Conservation (phyloP, 2,113 vertebrate species). For the Colossoma macropomum region DNA sequence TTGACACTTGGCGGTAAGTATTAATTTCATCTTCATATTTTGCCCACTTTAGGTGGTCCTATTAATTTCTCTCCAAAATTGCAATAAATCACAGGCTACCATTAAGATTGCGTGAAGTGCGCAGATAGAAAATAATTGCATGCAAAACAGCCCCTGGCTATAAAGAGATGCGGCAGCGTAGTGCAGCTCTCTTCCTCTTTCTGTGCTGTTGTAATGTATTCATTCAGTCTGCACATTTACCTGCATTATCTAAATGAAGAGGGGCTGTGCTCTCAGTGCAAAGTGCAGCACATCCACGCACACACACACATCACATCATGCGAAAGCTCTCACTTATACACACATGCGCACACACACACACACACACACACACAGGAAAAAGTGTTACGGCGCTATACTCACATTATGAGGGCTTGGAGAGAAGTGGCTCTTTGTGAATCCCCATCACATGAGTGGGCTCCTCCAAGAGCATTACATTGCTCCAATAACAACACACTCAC, state of each 20-base stretch:
- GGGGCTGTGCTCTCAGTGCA: constrained; percentile 50
- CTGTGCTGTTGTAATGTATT: constrained; percentile 35
- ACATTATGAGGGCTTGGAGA: constrained; percentile 57
- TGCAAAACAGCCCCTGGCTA: constrained; percentile 36
- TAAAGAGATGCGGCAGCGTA: constrained; percentile 23
- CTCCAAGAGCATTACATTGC: constrained; percentile 50
- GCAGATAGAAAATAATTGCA: constrained; percentile 47
- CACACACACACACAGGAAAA: constrained; percentile 31
- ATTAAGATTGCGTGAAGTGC: constrained; percentile 53
- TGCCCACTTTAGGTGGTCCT: background rate
- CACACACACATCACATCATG: constrained; percentile 44
- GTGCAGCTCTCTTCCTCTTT: constrained; percentile 18
- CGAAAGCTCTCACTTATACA: constrained; percentile 44
- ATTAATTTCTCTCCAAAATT: constrained; percentile 30
- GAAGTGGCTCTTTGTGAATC: constrained; percentile 56
- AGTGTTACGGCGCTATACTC: constrained; percentile 55
- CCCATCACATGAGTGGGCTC: constrained; percentile 57
- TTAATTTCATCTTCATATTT: constrained; percentile 10
- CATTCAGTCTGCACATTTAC: constrained; percentile 43
- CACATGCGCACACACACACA: background rate
- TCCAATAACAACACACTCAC: constrained; percentile 50
- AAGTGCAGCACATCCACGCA: constrained; percentile 49
- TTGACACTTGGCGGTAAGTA: background rate
- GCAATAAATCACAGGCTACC: constrained; percentile 33
- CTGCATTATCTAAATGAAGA: constrained; percentile 56